Conservation (phyloP, 92 coral and sea anemone species). For the Epizoanthus scotinus region DNA sequence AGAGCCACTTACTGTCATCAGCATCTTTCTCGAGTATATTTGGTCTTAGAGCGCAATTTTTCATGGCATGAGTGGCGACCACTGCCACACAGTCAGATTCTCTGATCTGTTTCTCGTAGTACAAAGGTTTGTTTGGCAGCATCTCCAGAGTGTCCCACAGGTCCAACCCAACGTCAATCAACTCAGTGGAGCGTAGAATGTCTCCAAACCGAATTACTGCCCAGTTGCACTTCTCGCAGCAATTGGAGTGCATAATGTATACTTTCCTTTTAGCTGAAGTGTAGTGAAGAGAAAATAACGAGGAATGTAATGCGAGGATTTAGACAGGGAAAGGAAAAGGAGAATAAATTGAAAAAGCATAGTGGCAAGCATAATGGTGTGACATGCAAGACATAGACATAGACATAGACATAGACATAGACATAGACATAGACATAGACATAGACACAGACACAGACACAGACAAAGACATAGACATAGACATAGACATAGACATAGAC, state of each 20-base stretch:
- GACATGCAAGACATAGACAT: no score
- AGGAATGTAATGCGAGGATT: no score
- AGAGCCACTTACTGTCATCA: conserved; percentile 46
- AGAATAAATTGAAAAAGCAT: no score
- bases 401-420: no score
- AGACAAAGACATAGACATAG: no score
- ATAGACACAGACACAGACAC: no score
- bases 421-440: no score
- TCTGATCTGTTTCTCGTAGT: conserved; percentile 72
- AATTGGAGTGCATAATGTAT: conserved; percentile 71
- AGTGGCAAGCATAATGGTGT: no score
- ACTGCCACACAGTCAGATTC: conserved; percentile 68
- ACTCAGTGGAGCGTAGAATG: conserved; percentile 62
- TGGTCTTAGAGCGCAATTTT: conserved; percentile 33
- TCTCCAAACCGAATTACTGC: conserved; percentile 71
- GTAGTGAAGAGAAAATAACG: not conserved
- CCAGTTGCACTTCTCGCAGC: conserved; percentile 78
- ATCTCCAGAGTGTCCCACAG: conserved; percentile 69
- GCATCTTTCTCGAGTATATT: not conserved
- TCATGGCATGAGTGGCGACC: conserved; percentile 56
- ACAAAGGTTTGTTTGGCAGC: conserved; percentile 58
- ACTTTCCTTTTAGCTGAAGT: conserved; percentile 46
- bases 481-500: no score
- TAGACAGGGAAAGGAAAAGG: no score
- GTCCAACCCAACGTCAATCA: conserved; percentile 64